Base-by-base conservation (phyloP, 1,140 invertebrate species). In the Polyergus mexicanus region DNA sequence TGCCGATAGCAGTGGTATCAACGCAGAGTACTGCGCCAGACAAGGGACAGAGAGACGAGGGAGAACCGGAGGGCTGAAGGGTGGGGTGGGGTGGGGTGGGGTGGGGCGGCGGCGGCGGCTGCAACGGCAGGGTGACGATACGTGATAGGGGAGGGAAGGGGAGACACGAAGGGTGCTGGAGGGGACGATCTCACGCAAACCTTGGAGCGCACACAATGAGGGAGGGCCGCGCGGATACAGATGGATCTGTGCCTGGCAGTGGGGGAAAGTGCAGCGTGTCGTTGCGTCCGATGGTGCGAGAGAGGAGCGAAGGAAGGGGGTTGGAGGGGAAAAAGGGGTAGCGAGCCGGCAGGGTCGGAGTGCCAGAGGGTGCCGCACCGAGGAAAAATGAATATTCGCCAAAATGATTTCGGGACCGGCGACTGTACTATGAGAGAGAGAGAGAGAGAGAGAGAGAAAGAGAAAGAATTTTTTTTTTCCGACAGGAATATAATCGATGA, bases 341-440 rank as follows among this genome's bases (percentile, higher is more conserved):
- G 47, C 47, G 63, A 69, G 62, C 51, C 51, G 66, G 38, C 78
- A 83, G 78, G 78, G 13, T 60, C 78, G 78, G 54, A 13, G 28
- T 8, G 76, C 76, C 62, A 68, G 78, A 72, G 66, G 54, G 35
- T 47, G 78, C 78, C 60, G 35, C 51, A 35, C 65, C n/a, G 22
- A n/a, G 54, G 38, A 83, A 72, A 83, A 83, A 83, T 83, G 68
- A 83, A 83, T 83, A 72, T 83, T 83, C 68, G 51, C n/a, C 38
- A 35, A 72, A 83, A 83, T 83, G 54, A 83, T 83, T 83, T 74
- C 13, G 68, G 51, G 2, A 0, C 65, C 51, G 44, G 32, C 47
- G 60, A 72, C 78, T 71, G 47, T 51, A 83, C 68, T 74, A 74
- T n/a, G 68, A 44, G 32, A 25, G 28, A 47, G 44, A 38, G 38